Evolutionary conservation across 2,888 invertebrate genomes (phyloP).

Genomic region (Aleiodes alternator): DNA sequence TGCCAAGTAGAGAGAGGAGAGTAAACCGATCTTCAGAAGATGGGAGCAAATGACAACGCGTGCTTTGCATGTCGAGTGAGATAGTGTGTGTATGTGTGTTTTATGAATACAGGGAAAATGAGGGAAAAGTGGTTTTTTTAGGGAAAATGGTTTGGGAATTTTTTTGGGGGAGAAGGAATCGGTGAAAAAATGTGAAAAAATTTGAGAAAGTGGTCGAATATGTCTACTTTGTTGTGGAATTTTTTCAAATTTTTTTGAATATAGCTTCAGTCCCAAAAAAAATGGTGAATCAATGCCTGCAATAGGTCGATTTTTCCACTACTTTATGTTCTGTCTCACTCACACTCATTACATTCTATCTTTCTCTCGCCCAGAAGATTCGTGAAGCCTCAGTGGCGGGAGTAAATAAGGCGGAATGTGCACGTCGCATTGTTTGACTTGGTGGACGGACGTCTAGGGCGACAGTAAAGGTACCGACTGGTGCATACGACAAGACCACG

Average conservation of each 20-base stretch:
- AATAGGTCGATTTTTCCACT: not conserved
- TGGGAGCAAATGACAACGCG: conserved; percentile 70
- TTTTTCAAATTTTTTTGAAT: too few relatives aligned
- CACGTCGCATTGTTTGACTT: conserved; percentile 73
- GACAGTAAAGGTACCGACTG: conserved; percentile 71
- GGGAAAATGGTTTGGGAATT: too few relatives aligned
- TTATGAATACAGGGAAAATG: conserved; percentile 9
- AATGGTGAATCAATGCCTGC: too few relatives aligned
- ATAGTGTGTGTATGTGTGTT: conserved; percentile 52
- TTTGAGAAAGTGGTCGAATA: too few relatives aligned
- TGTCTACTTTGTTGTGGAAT: too few relatives aligned
- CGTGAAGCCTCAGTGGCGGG: conserved; percentile 49
- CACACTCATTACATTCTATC: conserved; percentile 8
- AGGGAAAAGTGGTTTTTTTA: too few relatives aligned
- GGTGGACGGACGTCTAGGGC: conserved; percentile 69
- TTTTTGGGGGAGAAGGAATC: too few relatives aligned
- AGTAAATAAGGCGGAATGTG: conserved; percentile 72
- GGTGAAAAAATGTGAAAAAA: too few relatives aligned
- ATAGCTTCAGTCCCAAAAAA: too few relatives aligned
- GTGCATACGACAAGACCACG: conserved; percentile 60
- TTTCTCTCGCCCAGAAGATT: conserved; percentile 37
- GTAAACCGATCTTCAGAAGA: conserved; percentile 66
- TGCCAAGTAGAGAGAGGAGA: conserved; percentile 48
- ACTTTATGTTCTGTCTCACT: conserved; percentile 39
- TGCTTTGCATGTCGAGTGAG: conserved; percentile 69